Base-by-base conservation (phyloP, 2,888 invertebrate genomes). In the Acanthococcus lagerstroemiae region DNA sequence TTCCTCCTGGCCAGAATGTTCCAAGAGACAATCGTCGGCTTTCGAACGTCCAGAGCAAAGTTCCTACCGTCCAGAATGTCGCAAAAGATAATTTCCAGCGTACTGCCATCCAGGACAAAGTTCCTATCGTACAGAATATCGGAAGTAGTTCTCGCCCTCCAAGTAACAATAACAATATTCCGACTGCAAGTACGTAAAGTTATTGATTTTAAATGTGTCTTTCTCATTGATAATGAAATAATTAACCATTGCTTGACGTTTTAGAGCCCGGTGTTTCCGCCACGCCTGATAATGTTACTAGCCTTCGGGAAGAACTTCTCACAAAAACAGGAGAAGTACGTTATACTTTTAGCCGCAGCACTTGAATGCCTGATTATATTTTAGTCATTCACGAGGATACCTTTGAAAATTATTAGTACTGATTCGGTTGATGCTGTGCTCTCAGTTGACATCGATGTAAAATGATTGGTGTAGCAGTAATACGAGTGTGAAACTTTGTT, bases 311-410 rank as follows among this genome's bases (percentile, higher is more conserved):
- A 24, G 22, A 44, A 5, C 54, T 63, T 4, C 63, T 54, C 22
- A 54, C 12, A 37, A 63, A 63, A 27, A 22, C 22, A 21, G 63
- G 63, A 63, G 63, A 63, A 54, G 63, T 63, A 50, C 17, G 63
- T 54, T 50, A 17, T n/a, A n/a, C 44, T 45, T 24, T 24, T 9
- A 25, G 9, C 3, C 12, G 37, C 30, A 3, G 24, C 37, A n/a
- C 21, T 24, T 44, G 9, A 1, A 22, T 9, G n/a, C n/a, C n/a
- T n/a, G n/a, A n/a, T n/a, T n/a, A n/a, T n/a, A n/a, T n/a, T n/a
- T n/a, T n/a, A n/a, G 30, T 57, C 7, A 17, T 45, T 15, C 19
- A 5, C 6, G 15, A 45, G 46, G 19, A 45, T 45, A 17, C 4
- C 6, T 37, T 15, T 15, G 37, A 37, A 37, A 37, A 37, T 37